A percentile compares a stretch with the other conserved stretches of the same genome.
Conservation (phyloP, 2,797 vertebrate genomes). For the Loris lydekkerianus region DNA sequence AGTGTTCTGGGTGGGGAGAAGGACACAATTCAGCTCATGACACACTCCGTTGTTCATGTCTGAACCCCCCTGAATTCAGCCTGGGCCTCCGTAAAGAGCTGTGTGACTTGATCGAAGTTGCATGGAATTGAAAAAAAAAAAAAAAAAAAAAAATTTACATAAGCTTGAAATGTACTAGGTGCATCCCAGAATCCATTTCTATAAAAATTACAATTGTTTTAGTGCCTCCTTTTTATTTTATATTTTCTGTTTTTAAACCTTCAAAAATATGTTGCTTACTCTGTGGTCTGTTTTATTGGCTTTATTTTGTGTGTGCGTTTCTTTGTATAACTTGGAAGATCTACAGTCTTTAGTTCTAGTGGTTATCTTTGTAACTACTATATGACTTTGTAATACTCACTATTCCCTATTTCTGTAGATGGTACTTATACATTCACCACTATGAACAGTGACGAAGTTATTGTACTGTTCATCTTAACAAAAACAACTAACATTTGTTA, state of each 20-base stretch:
- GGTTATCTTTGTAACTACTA: background rate
- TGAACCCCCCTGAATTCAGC: background rate
- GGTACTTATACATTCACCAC: background rate
- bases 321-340: conserved; percentile 42
- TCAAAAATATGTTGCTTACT: background rate
- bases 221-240: conserved; percentile 15
- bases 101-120: background rate
- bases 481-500: background rate
- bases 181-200: background rate
- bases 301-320: conserved; percentile 50
- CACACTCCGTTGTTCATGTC: background rate
- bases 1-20: background rate
- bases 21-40: background rate
- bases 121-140: conserved; percentile 1
- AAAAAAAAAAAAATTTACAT: background rate
- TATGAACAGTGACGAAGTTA: background rate
- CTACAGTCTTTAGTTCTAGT: conserved; percentile 36
- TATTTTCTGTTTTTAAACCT: conserved; percentile 19
- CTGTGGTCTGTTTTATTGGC: background rate
- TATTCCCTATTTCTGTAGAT: background rate
- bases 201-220: conserved; percentile 16
- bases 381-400: background rate
- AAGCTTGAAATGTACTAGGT: background rate
- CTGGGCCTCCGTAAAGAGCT: background rate
- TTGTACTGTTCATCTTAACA: background rate